Evolutionary conservation across 2,888 invertebrate genomes (phyloP).

Genomic region (Sarcophaga rosellei): DNA sequence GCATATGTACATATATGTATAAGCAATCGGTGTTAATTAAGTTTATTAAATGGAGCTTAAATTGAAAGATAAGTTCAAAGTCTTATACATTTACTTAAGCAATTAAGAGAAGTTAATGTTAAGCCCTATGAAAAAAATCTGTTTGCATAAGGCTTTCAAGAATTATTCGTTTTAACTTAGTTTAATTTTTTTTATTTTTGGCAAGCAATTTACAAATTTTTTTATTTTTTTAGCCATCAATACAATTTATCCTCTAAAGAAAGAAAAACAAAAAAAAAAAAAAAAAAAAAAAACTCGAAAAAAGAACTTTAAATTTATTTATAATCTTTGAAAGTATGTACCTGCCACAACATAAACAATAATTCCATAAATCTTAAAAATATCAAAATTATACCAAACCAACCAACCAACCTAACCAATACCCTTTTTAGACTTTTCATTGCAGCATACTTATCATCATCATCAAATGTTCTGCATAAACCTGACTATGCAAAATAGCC

Average conservation of each 20-base stretch:
- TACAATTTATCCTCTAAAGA: background rate
- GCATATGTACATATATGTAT: slow-evolving; percentile 19
- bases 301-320: slow-evolving; percentile 40
- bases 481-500: slow-evolving; percentile 67
- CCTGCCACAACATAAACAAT: slow-evolving; percentile 79
- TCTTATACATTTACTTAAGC: background rate
- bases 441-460: slow-evolving; percentile 20
- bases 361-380: slow-evolving; percentile 78
- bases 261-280: background rate
- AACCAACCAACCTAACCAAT: slow-evolving; percentile 20
- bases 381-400: slow-evolving; percentile 63
- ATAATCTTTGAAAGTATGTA: slow-evolving; percentile 74
- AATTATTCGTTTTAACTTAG: background rate
- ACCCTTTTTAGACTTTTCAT: slow-evolving; percentile 52
- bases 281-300: too few relatives aligned
- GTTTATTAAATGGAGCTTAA: slow-evolving; percentile 21
- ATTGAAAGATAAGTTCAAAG: background rate
- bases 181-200: background rate
- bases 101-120: background rate
- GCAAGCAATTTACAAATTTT: slow-evolving; percentile 19
- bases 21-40: slow-evolving; percentile 19
- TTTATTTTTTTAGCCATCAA: slow-evolving; percentile 9
- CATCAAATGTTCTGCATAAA: slow-evolving; percentile 16
- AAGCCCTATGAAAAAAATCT: background rate
- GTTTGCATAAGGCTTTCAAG: background rate